phyloP scores from a whole-genome alignment of 2,888 invertebrate species.

The Acanthosepion lycidas region DNA sequence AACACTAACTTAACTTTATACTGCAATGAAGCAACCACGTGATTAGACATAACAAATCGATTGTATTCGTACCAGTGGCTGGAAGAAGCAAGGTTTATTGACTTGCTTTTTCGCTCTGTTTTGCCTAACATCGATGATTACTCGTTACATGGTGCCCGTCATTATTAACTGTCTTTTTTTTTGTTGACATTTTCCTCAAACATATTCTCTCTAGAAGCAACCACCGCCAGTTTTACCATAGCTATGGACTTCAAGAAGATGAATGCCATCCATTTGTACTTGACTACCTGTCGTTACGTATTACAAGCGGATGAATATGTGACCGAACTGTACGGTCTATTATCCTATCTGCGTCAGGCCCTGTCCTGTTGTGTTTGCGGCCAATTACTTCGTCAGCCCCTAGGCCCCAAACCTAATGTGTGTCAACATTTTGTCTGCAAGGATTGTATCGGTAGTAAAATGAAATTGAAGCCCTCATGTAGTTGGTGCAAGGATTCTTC shows the following conservation, averaged over 20 bases:
- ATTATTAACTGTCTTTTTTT: neutral
- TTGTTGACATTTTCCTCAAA: neutral
- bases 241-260: slow-evolving; percentile 74
- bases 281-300: slow-evolving; percentile 86
- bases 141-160: no score
- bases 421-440: slow-evolving; percentile 93
- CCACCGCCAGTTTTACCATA: neutral
- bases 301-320: slow-evolving; percentile 85
- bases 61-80: neutral
- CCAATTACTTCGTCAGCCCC: slow-evolving; percentile 86
- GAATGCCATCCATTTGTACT: slow-evolving; percentile 88
- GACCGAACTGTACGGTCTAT: slow-evolving; percentile 86
- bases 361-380: slow-evolving; percentile 92
- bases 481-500: slow-evolving; percentile 89
- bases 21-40: neutral
- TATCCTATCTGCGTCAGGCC: slow-evolving; percentile 89
- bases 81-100: neutral
- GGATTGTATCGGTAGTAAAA: slow-evolving; percentile 87
- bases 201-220: neutral
- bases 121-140: neutral
- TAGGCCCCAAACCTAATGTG: slow-evolving; percentile 82
- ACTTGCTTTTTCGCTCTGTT: neutral
- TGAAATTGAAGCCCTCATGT: slow-evolving; percentile 88
- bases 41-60: slow-evolving; percentile 33
- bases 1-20: no score